Percentiles rank a stretch among this genome's conserved stretches.
Conservation (phyloP, 2,113 vertebrate genomes). For the Xiphorhynchus elegans region DNA sequence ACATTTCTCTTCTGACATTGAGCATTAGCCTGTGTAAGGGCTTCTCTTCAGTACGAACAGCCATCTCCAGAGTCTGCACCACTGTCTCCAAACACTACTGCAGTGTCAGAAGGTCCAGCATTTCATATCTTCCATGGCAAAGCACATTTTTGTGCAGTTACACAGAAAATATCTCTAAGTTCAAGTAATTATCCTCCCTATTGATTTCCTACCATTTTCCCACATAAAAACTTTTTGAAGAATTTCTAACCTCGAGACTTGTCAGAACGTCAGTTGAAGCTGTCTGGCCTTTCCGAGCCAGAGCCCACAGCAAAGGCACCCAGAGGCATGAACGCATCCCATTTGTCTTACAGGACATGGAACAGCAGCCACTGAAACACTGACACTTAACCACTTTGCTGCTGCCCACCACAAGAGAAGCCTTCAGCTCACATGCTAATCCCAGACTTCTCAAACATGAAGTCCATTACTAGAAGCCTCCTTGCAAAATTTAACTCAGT, state of each 20-base stretch:
- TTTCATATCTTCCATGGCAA: neutral
- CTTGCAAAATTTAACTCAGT: neutral
- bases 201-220: neutral
- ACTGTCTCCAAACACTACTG: neutral
- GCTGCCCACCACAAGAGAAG: neutral
- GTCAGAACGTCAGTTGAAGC: neutral
- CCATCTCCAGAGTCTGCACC: neutral
- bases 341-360: neutral
- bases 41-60: neutral
- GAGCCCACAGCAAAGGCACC: conserved; percentile 5
- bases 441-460: neutral
- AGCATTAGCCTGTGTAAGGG: neutral
- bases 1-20: neutral
- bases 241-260: neutral
- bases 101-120: neutral
- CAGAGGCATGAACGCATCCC: neutral
- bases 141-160: neutral
- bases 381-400: neutral
- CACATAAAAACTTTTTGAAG: neutral
- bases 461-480: neutral
- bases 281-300: neutral
- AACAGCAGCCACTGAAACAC: neutral
- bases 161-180: neutral
- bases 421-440: neutral
- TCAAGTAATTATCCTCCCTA: conserved; percentile 15